Percentiles rank a stretch among this genome's conserved stretches.
Evolutionary conservation across 2,113 vertebrate genomes (phyloP).

Genomic region (Microcebus griseorufus): DNA sequence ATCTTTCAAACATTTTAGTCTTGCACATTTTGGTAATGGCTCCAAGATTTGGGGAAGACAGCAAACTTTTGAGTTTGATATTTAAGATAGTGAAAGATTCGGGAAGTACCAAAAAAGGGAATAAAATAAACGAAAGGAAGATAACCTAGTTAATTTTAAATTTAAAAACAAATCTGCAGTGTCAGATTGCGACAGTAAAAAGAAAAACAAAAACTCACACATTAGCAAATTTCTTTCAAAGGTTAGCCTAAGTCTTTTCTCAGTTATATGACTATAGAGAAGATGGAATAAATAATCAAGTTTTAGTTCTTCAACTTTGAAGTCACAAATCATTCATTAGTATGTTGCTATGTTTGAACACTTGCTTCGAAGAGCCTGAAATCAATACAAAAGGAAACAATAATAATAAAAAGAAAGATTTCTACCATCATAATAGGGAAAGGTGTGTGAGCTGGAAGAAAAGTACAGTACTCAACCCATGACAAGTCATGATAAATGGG

Average conservation of each 20-base stretch:
- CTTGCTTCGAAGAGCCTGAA: constrained; percentile 15
- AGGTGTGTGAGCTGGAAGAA: constrained; percentile 81
- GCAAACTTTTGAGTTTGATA: neutral
- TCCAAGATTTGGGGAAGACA: neutral
- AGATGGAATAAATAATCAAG: neutral
- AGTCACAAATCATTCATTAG: constrained; percentile 36
- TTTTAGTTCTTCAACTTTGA: constrained; percentile 49
- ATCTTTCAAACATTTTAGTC: neutral
- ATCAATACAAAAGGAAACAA: constrained; percentile 44
- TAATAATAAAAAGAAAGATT: constrained; percentile 75
- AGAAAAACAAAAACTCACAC: neutral
- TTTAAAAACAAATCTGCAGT: neutral
- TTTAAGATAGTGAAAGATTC: neutral
- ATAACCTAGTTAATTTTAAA: neutral
- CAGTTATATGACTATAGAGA: neutral
- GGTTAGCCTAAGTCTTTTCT: constrained; percentile 28
- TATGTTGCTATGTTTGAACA: neutral
- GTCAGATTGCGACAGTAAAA: neutral
- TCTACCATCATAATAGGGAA: constrained; percentile 72
- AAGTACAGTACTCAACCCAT: constrained; percentile 82
- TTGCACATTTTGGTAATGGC: neutral
- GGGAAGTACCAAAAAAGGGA: neutral
- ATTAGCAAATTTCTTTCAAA: constrained; percentile 17
- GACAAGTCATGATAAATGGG: constrained; percentile 92
- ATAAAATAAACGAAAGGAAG: neutral